phyloP scores from a whole-genome alignment of 92 coral and sea anemone genomes.

The Epizoanthus scotinus region DNA sequence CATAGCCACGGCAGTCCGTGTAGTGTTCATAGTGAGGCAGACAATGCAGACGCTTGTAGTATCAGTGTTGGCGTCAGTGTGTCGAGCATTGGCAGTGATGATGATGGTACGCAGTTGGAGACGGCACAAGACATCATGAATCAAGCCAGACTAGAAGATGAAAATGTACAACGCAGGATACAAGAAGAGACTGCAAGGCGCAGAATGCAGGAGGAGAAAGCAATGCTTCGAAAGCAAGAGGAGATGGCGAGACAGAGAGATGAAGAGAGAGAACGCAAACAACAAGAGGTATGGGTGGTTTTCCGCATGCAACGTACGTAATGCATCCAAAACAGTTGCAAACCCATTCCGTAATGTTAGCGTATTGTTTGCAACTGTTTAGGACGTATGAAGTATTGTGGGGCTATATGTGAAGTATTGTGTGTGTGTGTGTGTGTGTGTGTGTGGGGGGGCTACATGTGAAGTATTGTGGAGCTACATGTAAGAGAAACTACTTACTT shows the following conservation, averaged over 20 bases:
- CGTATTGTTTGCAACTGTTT: too few species aligned
- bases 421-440: too few species aligned
- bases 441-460: too few species aligned
- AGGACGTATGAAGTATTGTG: too few species aligned
- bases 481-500: too few species aligned
- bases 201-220: neutral
- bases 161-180: neutral
- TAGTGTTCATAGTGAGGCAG: conserved; percentile 75
- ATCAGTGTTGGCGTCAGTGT: conserved; percentile 84
- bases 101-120: conserved; percentile 45
- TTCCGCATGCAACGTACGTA: too few species aligned
- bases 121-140: conserved; percentile 30
- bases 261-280: neutral
- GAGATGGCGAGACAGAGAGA: neutral
- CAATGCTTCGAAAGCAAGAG: neutral
- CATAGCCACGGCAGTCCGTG: conserved; percentile 78
- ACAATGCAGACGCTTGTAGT: conserved; percentile 78
- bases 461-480: too few species aligned
- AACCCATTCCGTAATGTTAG: too few species aligned
- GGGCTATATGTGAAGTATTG: too few species aligned
- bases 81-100: conserved; percentile 82
- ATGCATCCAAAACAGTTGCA: too few species aligned
- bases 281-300: conserved; percentile 2
- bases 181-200: neutral
- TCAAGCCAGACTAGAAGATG: neutral